Conservation (phyloP, 2,797 vertebrate genomes). For the Anguilla anguilla region DNA sequence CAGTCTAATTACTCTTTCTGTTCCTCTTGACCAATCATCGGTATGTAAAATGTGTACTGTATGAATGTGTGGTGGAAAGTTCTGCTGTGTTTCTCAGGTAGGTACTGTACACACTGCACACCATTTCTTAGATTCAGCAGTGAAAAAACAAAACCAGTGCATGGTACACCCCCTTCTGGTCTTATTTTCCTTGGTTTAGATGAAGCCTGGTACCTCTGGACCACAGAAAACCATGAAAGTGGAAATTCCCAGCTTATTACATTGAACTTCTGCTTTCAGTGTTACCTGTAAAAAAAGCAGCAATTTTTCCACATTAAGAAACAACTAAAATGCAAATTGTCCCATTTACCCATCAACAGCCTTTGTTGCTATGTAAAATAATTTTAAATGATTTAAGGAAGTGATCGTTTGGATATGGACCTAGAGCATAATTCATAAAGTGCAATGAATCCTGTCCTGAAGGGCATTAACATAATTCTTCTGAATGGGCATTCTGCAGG, state of each 20-base stretch:
- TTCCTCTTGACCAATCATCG: neutral
- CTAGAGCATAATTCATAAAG: no score
- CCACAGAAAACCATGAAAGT: neutral
- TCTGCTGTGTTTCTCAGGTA: neutral
- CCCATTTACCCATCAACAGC: neutral
- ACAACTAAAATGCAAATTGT: neutral
- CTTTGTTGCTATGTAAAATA: neutral
- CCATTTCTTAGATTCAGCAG: neutral
- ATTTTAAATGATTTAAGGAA: neutral
- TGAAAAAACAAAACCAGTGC: neutral
- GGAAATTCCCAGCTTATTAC: neutral
- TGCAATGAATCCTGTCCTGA: neutral
- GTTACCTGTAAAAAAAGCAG: neutral
- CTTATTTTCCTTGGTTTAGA: neutral
- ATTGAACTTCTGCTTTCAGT: neutral
- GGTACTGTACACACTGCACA: neutral
- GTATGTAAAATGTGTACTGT: neutral
- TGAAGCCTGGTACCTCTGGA: neutral
- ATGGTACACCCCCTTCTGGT: neutral
- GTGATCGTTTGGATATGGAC: no score
- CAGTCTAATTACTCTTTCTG: neutral
- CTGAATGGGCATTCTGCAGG: neutral
- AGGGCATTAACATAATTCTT: neutral
- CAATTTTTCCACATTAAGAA: neutral
- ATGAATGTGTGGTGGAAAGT: neutral